Evolutionary conservation across 2,888 invertebrate genomes (phyloP).

Genomic region (Tigriopus californicus): DNA sequence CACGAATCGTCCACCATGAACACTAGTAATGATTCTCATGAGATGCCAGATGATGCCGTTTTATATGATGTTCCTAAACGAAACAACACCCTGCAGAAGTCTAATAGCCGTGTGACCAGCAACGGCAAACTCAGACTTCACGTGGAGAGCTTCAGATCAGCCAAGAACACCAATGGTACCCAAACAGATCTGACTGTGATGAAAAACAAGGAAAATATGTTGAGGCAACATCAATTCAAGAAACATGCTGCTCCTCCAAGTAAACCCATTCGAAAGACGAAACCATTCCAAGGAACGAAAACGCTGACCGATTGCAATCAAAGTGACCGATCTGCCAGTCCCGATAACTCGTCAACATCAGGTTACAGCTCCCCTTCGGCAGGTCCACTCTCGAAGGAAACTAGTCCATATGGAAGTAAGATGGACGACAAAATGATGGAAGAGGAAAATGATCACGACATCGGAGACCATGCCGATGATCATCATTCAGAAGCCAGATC

Average conservation of each 20-base stretch:
- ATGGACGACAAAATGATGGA: not conserved
- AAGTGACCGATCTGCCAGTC: constrained; percentile 3
- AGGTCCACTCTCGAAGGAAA: not conserved
- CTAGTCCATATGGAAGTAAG: constrained; percentile 2
- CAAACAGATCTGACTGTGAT: not conserved
- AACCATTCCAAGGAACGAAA: not conserved
- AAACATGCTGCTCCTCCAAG: not conserved
- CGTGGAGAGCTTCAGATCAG: constrained; percentile 6
- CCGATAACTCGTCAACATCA: constrained; percentile 13
- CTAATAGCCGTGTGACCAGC: constrained; percentile 4
- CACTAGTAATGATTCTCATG: not conserved
- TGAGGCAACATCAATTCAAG: not conserved
- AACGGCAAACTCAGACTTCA: constrained; percentile 7
- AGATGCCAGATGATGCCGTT: not conserved
- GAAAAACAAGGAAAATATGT: not conserved
- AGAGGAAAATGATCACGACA: not conserved
- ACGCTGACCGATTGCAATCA: not conserved
- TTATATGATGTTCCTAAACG: not conserved
- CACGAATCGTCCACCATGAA: not conserved
- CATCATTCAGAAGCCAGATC: no score
- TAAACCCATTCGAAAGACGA: constrained; percentile 8
- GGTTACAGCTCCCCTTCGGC: constrained; percentile 13
- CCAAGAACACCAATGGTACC: not conserved
- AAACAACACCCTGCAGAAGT: not conserved
- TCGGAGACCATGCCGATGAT: not conserved